phyloP scores from a whole-genome alignment of 1,140 invertebrate species.

The Drosophila asahinai region DNA sequence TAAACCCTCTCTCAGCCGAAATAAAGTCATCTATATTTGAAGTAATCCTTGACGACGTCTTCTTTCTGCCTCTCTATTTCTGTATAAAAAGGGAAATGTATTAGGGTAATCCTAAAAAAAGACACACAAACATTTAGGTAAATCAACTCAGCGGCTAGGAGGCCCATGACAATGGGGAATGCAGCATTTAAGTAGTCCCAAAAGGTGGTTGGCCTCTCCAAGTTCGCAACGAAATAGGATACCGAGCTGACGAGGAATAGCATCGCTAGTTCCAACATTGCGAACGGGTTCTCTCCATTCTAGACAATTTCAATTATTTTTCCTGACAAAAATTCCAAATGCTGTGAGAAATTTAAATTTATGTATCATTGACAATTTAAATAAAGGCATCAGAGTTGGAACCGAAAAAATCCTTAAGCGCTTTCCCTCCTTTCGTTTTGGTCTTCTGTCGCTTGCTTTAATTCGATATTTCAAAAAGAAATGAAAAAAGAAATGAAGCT shows the following conservation, averaged over 20 bases:
- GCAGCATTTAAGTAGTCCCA: neutral
- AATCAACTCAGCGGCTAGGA: constrained; percentile 15
- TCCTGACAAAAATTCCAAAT: constrained; percentile 4
- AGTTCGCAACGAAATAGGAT: constrained; percentile 24
- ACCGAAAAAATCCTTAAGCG: too few species aligned
- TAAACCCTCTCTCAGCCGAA: constrained; percentile 34
- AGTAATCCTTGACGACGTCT: neutral
- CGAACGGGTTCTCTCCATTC: neutral
- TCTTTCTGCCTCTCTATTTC: constrained; percentile 2
- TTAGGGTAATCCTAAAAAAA: neutral
- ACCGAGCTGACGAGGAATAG: constrained; percentile 33
- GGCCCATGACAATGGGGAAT: constrained; percentile 9
- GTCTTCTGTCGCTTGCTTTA: too few species aligned
- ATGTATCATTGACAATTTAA: neutral
- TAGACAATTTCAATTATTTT: neutral
- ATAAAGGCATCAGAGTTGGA: too few species aligned
- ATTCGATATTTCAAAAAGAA: too few species aligned
- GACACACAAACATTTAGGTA: constrained; percentile 36
- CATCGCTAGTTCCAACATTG: constrained; percentile 40
- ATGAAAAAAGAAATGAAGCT: too few species aligned
- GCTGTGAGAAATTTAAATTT: neutral
- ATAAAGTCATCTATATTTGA: constrained; percentile 66
- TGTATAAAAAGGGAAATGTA: neutral
- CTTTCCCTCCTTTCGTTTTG: too few species aligned
- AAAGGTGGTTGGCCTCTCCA: constrained; percentile 18